These are phyloP conservation scores for Spodoptera exigua DNA, from an alignment of 2,888 invertebrate genomes.

Conservation along the genomic window DNA sequence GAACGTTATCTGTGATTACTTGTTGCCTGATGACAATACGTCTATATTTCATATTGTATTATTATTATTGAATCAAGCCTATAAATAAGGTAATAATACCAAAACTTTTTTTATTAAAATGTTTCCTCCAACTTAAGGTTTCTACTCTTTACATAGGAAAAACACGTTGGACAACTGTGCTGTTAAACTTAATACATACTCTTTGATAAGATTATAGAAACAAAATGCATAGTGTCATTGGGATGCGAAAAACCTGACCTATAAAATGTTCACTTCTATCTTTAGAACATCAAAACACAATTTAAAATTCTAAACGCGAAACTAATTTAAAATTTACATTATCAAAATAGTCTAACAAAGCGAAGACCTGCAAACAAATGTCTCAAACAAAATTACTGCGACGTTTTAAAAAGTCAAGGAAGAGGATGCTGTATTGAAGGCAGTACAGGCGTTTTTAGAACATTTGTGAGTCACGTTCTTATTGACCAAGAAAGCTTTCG, in stretches of 20 bases:
- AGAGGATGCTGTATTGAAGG: slow-evolving; percentile 23
- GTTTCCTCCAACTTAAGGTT: too few relatives aligned
- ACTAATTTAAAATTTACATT: slow-evolving; percentile 28
- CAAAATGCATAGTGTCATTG: too few relatives aligned
- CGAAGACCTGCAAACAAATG: slow-evolving; percentile 12
- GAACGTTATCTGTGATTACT: slow-evolving; percentile 41
- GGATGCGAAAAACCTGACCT: slow-evolving; percentile 39
- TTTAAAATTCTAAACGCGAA: slow-evolving; percentile 38
- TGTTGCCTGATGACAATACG: slow-evolving; percentile 47
- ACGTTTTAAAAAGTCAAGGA: slow-evolving; percentile 28
- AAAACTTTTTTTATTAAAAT: too few relatives aligned
- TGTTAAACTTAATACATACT: too few relatives aligned
- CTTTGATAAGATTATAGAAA: too few relatives aligned
- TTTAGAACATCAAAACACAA: slow-evolving; percentile 22
- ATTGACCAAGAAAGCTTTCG: slow-evolving; percentile 21
- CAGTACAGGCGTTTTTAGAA: slow-evolving; percentile 8
- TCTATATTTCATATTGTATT: slow-evolving; percentile 35
- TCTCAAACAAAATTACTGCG: slow-evolving; percentile 26
- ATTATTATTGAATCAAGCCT: too few relatives aligned
- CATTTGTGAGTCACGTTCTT: slow-evolving; percentile 25
- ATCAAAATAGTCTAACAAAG: slow-evolving; percentile 1
- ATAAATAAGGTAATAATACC: too few relatives aligned
- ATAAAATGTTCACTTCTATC: slow-evolving; percentile 20
- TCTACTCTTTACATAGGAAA: too few relatives aligned
- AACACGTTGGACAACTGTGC: too few relatives aligned